Percentiles rank a stretch among this genome's conserved stretches.
Conservation (phyloP, 2,888 invertebrate species). For the Papilio elwesi region DNA sequence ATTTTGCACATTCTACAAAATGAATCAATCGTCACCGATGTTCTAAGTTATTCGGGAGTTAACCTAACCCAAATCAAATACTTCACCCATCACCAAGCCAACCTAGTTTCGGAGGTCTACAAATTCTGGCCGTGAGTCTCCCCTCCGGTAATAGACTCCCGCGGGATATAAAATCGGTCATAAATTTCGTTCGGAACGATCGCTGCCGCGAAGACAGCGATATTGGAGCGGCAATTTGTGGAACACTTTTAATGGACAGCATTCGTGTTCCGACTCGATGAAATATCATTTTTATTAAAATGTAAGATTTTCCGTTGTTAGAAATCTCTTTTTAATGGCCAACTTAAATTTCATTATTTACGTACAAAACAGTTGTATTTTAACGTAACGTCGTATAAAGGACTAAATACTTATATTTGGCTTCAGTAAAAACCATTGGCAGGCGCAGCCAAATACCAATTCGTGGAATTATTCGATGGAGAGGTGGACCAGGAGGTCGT, state of each 20-base stretch:
- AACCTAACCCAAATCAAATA: slow-evolving; percentile 18
- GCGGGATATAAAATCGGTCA: slow-evolving; percentile 69
- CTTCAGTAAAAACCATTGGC: too few species aligned
- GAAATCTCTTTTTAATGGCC: slow-evolving; percentile 5
- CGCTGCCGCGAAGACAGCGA: slow-evolving; percentile 51
- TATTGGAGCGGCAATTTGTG: slow-evolving; percentile 52
- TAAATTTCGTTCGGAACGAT: slow-evolving; percentile 71
- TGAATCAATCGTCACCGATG: too few species aligned
- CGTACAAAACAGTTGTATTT: too few species aligned
- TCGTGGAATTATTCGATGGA: too few species aligned
- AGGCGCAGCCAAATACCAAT: too few species aligned
- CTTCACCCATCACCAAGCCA: slow-evolving; percentile 18
- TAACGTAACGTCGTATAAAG: too few species aligned
- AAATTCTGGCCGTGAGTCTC: slow-evolving; percentile 51
- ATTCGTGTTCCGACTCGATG: slow-evolving; percentile 18
- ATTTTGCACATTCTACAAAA: too few species aligned
- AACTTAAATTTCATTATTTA: neutral
- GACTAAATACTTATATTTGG: too few species aligned
- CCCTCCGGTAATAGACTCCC: slow-evolving; percentile 67
- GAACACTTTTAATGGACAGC: slow-evolving; percentile 36
- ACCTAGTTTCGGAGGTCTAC: slow-evolving; percentile 33
- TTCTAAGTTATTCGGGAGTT: neutral
- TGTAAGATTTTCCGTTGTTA: slow-evolving; percentile 1
- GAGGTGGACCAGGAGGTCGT: too few species aligned
- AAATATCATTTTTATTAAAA: slow-evolving; percentile 23